These are phyloP conservation scores for Nymphalis urticae DNA, from an alignment of 2,888 invertebrate genomes.

Conservation along the genomic window DNA sequence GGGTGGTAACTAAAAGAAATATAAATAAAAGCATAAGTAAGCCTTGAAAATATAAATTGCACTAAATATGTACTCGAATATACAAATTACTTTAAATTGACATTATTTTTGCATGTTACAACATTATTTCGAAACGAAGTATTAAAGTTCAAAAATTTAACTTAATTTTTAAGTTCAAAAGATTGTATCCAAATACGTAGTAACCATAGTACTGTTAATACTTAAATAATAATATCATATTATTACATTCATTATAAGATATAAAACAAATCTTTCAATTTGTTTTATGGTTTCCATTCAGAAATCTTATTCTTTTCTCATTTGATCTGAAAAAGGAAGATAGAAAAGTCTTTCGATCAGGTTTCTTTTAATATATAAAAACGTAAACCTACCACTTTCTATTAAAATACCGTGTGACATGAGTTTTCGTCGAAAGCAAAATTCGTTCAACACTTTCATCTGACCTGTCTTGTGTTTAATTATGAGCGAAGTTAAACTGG, in stretches of 20 bases:
- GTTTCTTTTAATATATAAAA: slow-evolving; percentile 32
- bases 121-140: background rate
- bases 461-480: slow-evolving; percentile 65
- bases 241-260: slow-evolving; percentile 9
- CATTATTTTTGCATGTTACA: background rate
- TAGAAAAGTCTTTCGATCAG: background rate
- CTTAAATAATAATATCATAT: too few species aligned
- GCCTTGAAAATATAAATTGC: too few species aligned
- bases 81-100: background rate
- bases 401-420: slow-evolving; percentile 55
- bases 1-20: too few species aligned
- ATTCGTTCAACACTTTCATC: slow-evolving; percentile 78
- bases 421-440: slow-evolving; percentile 74
- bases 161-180: background rate
- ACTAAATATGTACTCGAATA: too few species aligned
- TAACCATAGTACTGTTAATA: too few species aligned
- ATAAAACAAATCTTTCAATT: background rate
- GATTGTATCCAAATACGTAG: too few species aligned
- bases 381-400: slow-evolving; percentile 73
- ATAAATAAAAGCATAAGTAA: too few species aligned
- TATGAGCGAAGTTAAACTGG: slow-evolving; percentile 70
- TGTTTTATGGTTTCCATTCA: background rate
- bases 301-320: background rate
- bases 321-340: background rate
- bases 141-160: background rate